Evolutionary conservation across 2,888 invertebrate genomes (phyloP), one percentile per base, ranked within the genome.

Genomic region (Cynaeus angustus): DNA sequence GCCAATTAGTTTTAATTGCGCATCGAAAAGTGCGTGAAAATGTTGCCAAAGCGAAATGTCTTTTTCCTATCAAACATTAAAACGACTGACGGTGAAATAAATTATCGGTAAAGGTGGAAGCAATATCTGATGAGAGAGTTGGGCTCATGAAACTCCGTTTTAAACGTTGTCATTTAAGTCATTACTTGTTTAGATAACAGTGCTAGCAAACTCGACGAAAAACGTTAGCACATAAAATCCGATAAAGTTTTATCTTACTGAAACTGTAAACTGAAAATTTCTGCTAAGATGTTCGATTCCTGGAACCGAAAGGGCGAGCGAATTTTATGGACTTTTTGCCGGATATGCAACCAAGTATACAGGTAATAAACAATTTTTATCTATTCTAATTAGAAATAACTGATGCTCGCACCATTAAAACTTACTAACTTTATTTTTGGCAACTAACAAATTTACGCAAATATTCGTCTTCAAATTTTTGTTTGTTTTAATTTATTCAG

Each of bases 141-240:
- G 43, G 55, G 61, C 64, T 65, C 67, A 56, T 68, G 70, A 72
- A 67, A 61, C 66, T 65, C 64, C 72, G 66, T 72, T 72, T 73
- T 73, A 66, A 73, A 73, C 70, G 72, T 71, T 73, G 74, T 72
- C 74, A 73, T 74, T 73, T 73, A 72, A 73, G 74, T 74, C 74
- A 75, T 75, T 75, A 75, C 73, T 68, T 73, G 70, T 66, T 67
- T 52, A 75, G 75, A 75, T 75, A 75, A 73, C 72, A 66, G 67
- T 62, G 45, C 43, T 62, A 48, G 68, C 46, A 69, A 71, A 71
- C 61, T 68, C 66, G 68, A 68, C 56, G 68, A 48, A 66, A 37
- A 68, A 58, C 56, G 53, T 50, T 46, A 61, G 50, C 58, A 68
- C 72, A 72, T 72, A 70, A 72, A 72, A 72, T 72, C 72, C 70